Percentiles rank a stretch among this genome's conserved stretches.
Conservation (phyloP, 2,888 invertebrate genomes). For the Apamea anceps region DNA sequence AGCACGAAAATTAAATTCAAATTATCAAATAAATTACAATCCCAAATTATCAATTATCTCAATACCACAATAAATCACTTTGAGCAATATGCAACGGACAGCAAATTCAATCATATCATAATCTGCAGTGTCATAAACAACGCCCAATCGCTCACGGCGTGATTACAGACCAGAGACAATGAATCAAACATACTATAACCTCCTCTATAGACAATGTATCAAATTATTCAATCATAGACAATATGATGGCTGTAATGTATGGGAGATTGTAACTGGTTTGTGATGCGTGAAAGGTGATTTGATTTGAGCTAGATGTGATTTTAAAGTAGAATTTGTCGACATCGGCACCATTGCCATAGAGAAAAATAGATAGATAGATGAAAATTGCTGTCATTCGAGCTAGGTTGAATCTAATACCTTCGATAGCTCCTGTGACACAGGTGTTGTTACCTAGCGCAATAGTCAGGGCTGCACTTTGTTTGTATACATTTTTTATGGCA, state of each 20-base stretch:
- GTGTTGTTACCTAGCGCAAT: no score
- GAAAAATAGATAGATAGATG: no score
- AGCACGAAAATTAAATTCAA: not conserved
- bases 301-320: conserved; percentile 21
- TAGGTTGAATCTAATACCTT: no score
- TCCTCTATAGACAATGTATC: conserved; percentile 48
- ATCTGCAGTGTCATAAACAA: conserved; percentile 42
- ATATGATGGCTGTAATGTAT: conserved; percentile 14
- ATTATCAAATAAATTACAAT: conserved; percentile 22
- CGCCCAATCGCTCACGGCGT: conserved; percentile 52
- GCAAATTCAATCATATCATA: conserved; percentile 38
- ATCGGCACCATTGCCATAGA: no score
- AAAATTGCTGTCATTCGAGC: not conserved
- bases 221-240: conserved; percentile 52
- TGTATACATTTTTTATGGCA: no score
- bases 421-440: no score
- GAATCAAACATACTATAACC: conserved; percentile 34
- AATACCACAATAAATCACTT: conserved; percentile 31
- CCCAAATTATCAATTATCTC: conserved; percentile 37
- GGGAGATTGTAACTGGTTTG: conserved; percentile 42
- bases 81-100: not conserved
- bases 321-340: not conserved
- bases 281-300: conserved; percentile 43
- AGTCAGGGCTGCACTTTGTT: no score
- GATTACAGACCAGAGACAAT: conserved; percentile 49